Base-by-base conservation (phyloP, 1,140 invertebrate genomes). In the Pteromalus puparum region DNA sequence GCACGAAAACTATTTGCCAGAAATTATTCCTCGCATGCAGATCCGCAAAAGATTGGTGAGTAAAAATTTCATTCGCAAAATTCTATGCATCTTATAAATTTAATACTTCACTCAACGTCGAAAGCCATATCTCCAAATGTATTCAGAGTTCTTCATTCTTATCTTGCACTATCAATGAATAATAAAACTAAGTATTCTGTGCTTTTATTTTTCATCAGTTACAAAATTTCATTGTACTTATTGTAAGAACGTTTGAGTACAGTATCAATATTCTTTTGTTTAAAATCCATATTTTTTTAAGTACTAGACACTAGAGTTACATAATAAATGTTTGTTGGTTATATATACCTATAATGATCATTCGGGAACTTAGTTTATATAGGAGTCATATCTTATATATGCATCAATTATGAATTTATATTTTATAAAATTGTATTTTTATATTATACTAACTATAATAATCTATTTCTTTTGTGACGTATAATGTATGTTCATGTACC, bases 1-100 rank as follows among this genome's bases (percentile, higher is more conserved):
- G 42, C 30, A 42, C 42, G 82, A 86, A 84, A 79, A 61, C 74
- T 81, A 38, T 84, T 82, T 10, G 28, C 15, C 2, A 81, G 78
- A 81, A 68, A 48, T 84, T 81, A 83, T 73, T 78, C 76, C 15
- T 70, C 30, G 1, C 80, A 73, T 26, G 15, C 24, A 21, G 78
- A 80, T 10, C 61, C 38, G n/a, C 26, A 75, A 34, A 4, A 80
- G 12, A 9, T 26, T 65, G 26, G 83, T 85, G 65, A 85, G 24
- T 53, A 65, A 65, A 81, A 10, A 48, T 18, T 30, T 9, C 5
- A 7, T n/a, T n/a, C 7, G 18, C 53, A 61, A 61, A 0, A n/a
- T n/a, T n/a, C 21, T 61, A 61, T 21, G 15, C 7, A 61, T 61
- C 53, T 42, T 1, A 61, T 61, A n/a, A n/a, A 61, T 61, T 15